A percentile compares a stretch with the other conserved stretches of the same genome.
Evolutionary conservation across 2,888 invertebrate genomes (phyloP).

Genomic region (Cephus nigrinus): DNA sequence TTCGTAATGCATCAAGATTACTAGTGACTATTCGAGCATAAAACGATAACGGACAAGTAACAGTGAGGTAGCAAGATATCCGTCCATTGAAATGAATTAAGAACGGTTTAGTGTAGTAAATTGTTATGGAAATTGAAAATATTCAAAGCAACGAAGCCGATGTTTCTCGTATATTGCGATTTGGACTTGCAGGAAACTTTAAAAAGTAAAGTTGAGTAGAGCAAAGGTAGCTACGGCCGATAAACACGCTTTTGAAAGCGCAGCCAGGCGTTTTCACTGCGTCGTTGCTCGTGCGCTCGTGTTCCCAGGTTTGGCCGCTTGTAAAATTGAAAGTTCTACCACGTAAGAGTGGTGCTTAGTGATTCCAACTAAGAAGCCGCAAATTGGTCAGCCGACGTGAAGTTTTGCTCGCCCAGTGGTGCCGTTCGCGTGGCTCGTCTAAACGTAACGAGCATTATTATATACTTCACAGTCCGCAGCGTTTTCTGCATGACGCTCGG

Average conservation of each 20-base stretch:
- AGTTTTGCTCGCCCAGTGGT: background rate
- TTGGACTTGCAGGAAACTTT: background rate
- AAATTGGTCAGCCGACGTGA: background rate
- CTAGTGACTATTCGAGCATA: slow-evolving; percentile 29
- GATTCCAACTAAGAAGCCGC: background rate
- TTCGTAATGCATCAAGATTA: slow-evolving; percentile 36
- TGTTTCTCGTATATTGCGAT: background rate
- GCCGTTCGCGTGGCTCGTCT: background rate
- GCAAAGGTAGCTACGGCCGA: background rate
- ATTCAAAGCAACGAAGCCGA: background rate
- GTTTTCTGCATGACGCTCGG: slow-evolving; percentile 14
- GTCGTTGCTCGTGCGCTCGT: background rate
- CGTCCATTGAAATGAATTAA: background rate
- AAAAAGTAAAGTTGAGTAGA: background rate
- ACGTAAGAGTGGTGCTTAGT: background rate
- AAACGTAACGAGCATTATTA: background rate
- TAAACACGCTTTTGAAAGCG: slow-evolving; percentile 49
- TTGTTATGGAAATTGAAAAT: background rate
- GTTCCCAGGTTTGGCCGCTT: background rate
- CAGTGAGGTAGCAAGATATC: background rate
- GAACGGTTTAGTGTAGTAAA: background rate
- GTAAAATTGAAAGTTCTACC: slow-evolving; percentile 6
- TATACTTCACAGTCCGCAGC: slow-evolving; percentile 17
- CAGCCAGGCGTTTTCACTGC: slow-evolving; percentile 46
- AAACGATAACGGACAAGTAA: slow-evolving; percentile 14